These are phyloP conservation scores for Trachelus tabidus DNA, from an alignment of 2,888 invertebrate genomes.

Conservation along the genomic window DNA sequence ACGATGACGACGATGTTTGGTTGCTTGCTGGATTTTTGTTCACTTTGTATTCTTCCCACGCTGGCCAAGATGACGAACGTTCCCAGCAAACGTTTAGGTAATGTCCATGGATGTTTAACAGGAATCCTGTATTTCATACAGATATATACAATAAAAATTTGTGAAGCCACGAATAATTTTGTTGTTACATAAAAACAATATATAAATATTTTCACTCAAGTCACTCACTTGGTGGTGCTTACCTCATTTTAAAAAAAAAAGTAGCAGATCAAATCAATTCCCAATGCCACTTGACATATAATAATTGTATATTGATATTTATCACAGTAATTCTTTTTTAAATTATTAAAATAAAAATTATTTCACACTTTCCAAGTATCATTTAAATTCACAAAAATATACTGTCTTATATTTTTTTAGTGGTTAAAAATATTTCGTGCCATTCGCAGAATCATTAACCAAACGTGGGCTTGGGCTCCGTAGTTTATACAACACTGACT, in stretches of 20 bases:
- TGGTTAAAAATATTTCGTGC: background rate
- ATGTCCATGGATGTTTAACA: background rate
- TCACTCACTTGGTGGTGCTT: background rate
- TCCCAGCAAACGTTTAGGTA: background rate
- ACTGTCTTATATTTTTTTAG: background rate
- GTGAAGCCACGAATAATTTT: background rate
- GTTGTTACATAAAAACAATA: background rate
- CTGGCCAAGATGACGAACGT: background rate
- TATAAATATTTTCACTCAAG: background rate
- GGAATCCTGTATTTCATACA: background rate
- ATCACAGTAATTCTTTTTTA: too few relatives aligned
- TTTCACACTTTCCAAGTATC: background rate
- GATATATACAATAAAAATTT: too few relatives aligned
- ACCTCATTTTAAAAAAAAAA: background rate
- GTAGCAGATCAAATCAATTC: background rate
- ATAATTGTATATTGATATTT: background rate
- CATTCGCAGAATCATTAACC: background rate
- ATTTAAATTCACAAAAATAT: background rate
- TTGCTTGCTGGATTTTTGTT: background rate
- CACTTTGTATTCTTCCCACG: background rate
- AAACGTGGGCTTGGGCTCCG: background rate
- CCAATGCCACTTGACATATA: background rate
- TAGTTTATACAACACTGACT: background rate
- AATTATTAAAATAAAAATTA: background rate
- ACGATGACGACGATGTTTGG: conserved; percentile 70